Evolutionary conservation across 2,888 invertebrate genomes (phyloP).

Genomic region (Calameuta idolon): DNA sequence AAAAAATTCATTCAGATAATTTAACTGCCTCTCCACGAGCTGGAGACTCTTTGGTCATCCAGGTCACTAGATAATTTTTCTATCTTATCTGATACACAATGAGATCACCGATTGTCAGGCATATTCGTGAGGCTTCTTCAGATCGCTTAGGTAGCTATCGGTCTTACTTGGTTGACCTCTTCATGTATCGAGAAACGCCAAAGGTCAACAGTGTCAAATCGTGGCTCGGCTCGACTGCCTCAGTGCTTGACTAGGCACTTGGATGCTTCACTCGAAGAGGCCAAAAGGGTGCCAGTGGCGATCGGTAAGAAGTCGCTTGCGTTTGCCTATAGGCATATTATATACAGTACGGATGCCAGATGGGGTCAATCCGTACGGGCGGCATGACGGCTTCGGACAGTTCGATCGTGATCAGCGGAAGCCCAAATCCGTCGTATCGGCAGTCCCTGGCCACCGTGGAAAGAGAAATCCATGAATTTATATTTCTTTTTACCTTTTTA

Average conservation of each 20-base stretch:
- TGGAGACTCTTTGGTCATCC: background rate
- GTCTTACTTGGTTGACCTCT: background rate
- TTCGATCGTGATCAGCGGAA: background rate
- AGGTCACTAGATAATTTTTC: background rate
- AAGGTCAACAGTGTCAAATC: constrained; percentile 58
- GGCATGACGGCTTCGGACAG: background rate
- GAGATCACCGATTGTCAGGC: background rate
- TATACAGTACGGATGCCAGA: background rate
- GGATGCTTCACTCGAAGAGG: background rate
- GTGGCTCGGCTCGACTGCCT: constrained; percentile 40
- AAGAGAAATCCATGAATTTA: background rate
- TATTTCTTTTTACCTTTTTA: background rate
- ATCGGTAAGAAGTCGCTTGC: background rate
- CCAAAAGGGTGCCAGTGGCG: background rate
- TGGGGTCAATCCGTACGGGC: background rate
- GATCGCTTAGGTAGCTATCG: constrained; percentile 2
- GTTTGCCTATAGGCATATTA: background rate
- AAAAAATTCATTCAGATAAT: background rate
- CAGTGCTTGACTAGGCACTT: background rate
- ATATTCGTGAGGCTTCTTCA: background rate
- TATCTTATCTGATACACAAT: background rate
- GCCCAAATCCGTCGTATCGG: background rate
- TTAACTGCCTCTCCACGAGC: background rate
- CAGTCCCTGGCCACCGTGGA: background rate
- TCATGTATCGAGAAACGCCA: constrained; percentile 56